phyloP scores from a whole-genome alignment of 2,113 vertebrate species.

The Oryctolagus cuniculus region mOryCun1.1 NC_091439.1:4385001-4385500 shows the following conservation, averaged over 20 bases:
- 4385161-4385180: conserved; percentile 99
- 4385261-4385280: conserved; percentile 84
- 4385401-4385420: conserved; percentile 90
- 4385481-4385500: conserved; percentile 87
- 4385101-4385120: too few species aligned
- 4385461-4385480: conserved; percentile 90
- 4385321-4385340: conserved; percentile 86
- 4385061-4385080: too few species aligned
- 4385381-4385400: conserved; percentile 88
- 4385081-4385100: too few species aligned
- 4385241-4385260: conserved; percentile 91
- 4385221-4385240: conserved; percentile 99
- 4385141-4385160: conserved; percentile 98
- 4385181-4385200: conserved; percentile 99
- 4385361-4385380: conserved; percentile 85
- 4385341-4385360: conserved; percentile 84
- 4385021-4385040: too few species aligned
- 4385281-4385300: conserved; percentile 85
- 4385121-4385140: conserved; percentile 90
- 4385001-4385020: too few species aligned
- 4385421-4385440: conserved; percentile 91
- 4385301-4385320: conserved; percentile 87
- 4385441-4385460: conserved; percentile 89
- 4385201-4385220: conserved; percentile 99
- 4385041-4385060: too few species aligned